phyloP scores from a whole-genome alignment of 1,140 invertebrate species.

The Mylabris phalerata region DNA sequence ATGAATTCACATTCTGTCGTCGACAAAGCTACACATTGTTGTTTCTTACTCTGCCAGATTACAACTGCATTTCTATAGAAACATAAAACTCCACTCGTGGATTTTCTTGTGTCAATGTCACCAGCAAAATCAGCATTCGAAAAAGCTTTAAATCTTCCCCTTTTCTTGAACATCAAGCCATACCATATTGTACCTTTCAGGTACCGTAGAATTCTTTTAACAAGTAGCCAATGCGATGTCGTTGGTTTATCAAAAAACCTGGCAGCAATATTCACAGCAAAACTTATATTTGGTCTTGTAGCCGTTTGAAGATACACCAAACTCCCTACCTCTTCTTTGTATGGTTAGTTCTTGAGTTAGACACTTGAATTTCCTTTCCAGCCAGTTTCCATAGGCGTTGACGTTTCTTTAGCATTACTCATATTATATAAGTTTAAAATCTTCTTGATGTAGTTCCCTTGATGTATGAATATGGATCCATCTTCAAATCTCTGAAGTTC shows the following conservation, averaged over 20 bases:
- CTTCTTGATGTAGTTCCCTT: conserved; percentile 6
- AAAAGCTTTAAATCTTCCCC: conserved; percentile 30
- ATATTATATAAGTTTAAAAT: conserved; percentile 15
- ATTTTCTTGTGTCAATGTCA: conserved; percentile 32
- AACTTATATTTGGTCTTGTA: conserved; percentile 43
- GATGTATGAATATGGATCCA: conserved; percentile 12
- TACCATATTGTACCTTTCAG: no score
- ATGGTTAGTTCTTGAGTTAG: conserved; percentile 19
- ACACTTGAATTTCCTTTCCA: neutral
- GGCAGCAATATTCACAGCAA: conserved; percentile 34
- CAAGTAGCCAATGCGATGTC: conserved; percentile 33
- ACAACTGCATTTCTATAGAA: conserved; percentile 33
- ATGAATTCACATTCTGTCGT: conserved; percentile 43
- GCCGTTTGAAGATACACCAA: conserved; percentile 38
- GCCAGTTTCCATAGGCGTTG: neutral
- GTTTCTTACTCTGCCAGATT: conserved; percentile 38
- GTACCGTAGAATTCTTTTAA: conserved; percentile 40
- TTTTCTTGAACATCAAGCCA: no score
- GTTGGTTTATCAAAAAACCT: conserved; percentile 27
- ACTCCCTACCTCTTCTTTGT: conserved; percentile 37
- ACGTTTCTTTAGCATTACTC: neutral
- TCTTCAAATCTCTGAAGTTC: neutral
- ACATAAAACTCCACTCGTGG: conserved; percentile 38
- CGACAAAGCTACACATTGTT: conserved; percentile 33
- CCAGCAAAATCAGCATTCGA: conserved; percentile 40